Base-by-base conservation (phyloP, 2,888 invertebrate species). In the Caenorhabditis plicata region DNA sequence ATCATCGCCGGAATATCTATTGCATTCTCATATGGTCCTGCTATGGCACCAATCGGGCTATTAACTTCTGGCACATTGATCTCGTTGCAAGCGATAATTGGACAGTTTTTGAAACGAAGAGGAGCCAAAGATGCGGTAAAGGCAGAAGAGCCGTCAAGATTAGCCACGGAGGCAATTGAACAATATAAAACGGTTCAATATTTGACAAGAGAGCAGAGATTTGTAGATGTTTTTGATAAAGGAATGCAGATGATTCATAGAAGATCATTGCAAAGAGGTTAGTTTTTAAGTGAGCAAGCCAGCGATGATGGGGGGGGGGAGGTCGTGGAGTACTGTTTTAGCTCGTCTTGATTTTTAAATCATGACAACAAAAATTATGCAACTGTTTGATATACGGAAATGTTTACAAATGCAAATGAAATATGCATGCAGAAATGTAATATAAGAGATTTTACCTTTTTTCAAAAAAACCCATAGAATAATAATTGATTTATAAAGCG, bases 131-230 rank as follows among this genome's bases (percentile, higher is more conserved):
- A 74, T 43, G 58, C 65, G 15, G 47, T 42, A 22, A 48, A 53
- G 25, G 70, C 73, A 2, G 73, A 73, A 46, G 68, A 70, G 26
- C 67, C 73, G 2, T 58, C 43, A 11, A 49, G 50, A 47, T 58
- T 83, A 29, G 82, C 81, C n/a, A 75, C 79, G 19, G 83, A 83
- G 63, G 80, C 79, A 3, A 76, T 83, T 22, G 82, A 81, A 57
- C 82, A 82, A 45, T 80, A 83, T 15, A 65, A 79, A 43, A 82
- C 82, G 7, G 82, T 83, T 2, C 81, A 82, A 7, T 75, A 81
- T 36, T 61, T 83, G 26, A 79, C 80, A 5, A 73, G 80, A 55
- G 83, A 83, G 49, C 49, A 65, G 9, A 9, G 39, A 23, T 58
- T 58, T 25, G 52, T 58, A 4, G 27, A 42, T 15, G 50, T 51